Evolutionary conservation across 2,113 vertebrate species (phyloP).

Genomic region (Strigops habroptila): DNA sequence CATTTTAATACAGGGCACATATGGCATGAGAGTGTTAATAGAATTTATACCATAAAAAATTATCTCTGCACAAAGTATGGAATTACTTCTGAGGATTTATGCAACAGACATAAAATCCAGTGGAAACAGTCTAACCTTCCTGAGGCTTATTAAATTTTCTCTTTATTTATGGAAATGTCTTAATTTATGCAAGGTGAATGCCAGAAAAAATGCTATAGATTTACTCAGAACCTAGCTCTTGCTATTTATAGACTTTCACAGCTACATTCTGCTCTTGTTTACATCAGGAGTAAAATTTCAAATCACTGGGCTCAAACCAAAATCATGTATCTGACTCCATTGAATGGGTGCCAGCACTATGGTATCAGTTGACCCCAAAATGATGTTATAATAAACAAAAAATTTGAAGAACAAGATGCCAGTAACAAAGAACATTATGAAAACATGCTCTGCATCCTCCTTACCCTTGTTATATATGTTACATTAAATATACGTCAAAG

Average conservation of each 20-base stretch:
- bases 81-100: conserved; percentile 53
- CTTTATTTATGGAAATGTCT: conserved; percentile 49
- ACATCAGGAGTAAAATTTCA: background rate
- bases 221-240: background rate
- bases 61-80: background rate
- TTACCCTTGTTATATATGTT: background rate
- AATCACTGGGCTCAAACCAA: background rate
- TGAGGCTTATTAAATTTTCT: conserved; percentile 28
- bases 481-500: background rate
- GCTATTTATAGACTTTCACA: background rate
- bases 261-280: background rate
- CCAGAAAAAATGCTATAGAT: conserved; percentile 4
- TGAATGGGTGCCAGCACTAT: background rate
- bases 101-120: conserved; percentile 44
- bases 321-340: background rate
- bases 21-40: background rate
- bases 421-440: background rate
- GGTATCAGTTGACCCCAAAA: background rate
- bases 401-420: background rate
- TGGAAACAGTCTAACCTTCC: conserved; percentile 39
- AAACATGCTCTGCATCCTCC: background rate
- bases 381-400: background rate
- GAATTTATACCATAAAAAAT: conserved; percentile 31
- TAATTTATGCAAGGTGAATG: conserved; percentile 38
- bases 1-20: conserved; percentile 9